phyloP scores from a whole-genome alignment of 2,113 vertebrate species.

The Crypturellus undulatus region DNA sequence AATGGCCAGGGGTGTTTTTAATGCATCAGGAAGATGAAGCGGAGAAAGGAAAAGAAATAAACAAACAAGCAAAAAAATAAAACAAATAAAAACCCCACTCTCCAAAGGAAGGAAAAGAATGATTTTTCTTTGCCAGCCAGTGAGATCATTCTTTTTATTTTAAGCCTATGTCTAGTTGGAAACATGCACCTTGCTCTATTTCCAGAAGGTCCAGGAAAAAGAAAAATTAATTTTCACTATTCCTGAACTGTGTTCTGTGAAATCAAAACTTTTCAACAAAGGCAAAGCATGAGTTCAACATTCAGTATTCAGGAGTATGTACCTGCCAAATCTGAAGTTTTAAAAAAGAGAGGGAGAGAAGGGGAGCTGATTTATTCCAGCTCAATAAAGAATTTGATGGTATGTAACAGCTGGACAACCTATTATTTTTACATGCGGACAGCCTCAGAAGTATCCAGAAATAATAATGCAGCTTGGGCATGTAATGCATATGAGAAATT shows the following conservation, averaged over 20 bases:
- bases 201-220: background rate
- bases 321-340: slow-evolving; percentile 10
- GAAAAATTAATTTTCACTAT: background rate
- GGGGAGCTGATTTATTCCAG: background rate
- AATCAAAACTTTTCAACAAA: background rate
- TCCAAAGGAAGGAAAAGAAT: background rate
- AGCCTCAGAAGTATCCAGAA: background rate
- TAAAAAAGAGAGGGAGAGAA: background rate
- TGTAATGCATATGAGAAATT: background rate
- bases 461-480: background rate
- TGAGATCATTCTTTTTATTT: background rate
- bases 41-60: accelerated
- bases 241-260: background rate
- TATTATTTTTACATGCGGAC: background rate
- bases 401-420: slow-evolving; percentile 14
- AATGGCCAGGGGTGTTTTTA: background rate
- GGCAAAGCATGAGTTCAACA: background rate
- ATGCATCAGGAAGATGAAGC: background rate
- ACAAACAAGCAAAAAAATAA: too few relatives aligned
- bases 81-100: background rate
- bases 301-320: background rate
- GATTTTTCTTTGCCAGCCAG: background rate
- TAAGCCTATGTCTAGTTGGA: background rate
- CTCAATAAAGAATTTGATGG: slow-evolving; percentile 25
- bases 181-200: background rate